Conservation (phyloP, 2,113 vertebrate species). For the Chloropsis cyanopogon region DNA sequence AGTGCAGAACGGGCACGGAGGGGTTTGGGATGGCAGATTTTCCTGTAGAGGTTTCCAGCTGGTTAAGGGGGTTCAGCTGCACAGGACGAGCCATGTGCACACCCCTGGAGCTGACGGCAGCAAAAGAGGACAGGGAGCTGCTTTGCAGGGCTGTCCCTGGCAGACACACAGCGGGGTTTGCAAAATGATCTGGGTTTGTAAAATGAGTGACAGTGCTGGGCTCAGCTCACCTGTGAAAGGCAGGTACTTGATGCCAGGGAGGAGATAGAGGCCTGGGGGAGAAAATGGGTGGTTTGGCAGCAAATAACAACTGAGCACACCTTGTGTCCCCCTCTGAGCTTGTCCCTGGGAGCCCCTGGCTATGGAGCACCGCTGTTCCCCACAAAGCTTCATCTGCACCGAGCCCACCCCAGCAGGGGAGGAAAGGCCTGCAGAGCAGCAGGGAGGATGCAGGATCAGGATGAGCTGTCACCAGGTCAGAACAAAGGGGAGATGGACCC, state of each 20-base stretch:
- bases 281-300: not conserved
- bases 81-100: not conserved
- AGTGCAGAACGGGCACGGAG: rapidly evolving
- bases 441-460: not conserved
- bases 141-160: not conserved
- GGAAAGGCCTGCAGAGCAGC: not conserved
- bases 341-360: not conserved
- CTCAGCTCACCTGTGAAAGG: not conserved
- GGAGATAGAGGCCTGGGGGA: not conserved
- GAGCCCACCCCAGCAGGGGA: not conserved
- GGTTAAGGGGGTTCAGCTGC: not conserved
- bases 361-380: not conserved
- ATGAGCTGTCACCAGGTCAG: not conserved
- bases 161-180: not conserved
- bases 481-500: not conserved
- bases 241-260: not conserved
- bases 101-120: not conserved
- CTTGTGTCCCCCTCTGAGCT: not conserved
- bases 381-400: not conserved
- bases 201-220: not conserved
- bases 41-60: not conserved
- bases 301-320: not conserved
- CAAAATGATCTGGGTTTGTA: not conserved
- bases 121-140: not conserved
- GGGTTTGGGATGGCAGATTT: not conserved